Evolutionary conservation across 2,113 vertebrate species (phyloP), one percentile per base, ranked within the genome.

Genomic region (Labeo catla): DNA sequence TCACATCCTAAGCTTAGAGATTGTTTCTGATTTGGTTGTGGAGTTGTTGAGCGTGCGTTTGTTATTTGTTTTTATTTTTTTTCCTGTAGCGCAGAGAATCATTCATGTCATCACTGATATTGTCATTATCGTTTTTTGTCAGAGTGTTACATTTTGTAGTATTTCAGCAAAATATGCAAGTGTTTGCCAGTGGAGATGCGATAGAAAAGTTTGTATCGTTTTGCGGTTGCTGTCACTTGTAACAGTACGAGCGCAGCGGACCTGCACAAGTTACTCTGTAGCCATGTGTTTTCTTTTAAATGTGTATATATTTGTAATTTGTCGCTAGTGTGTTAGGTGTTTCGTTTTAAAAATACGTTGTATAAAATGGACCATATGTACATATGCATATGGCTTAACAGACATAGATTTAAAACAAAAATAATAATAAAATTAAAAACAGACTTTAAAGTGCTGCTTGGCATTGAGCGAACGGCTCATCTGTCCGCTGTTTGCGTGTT

Each of bases 401-500:
- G 68, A 39, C 21, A 39, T 23, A 2, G 50, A 1, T 47, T 6
- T 74, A 0, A 47, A 50, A 13, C 6, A 0, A 13, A 21, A 9
- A 47, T 1, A 47, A 15, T 5, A 52, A 4, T 9, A 47, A 47
- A 47, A 47, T 9, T 28, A 19, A 59, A 2, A 59, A 52, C 6
- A 16, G 47, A 28, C 13, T n/a, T 68, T 68, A 82, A 68, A 82
- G 61, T 21, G 39, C n/a, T 81, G 59, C 87, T 94, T 93, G 94
- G 93, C 95, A 92, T 84, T 86, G 90, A 52, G 90, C 89, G 91
- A 90, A 88, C 63, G 83, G 88, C 91, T 95, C 90, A 87, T 93
- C 89, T 91, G 89, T 89, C 77, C 82, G 90, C 90, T 90, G 91
- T 89, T 91, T 93, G 91, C 91, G 91, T 92, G 90, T 88, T 94